A percentile compares a stretch with the other conserved stretches of the same genome.
Conservation (phyloP, 2,797 vertebrate genomes). For the Parauchenoglanis ngamensis region DNA sequence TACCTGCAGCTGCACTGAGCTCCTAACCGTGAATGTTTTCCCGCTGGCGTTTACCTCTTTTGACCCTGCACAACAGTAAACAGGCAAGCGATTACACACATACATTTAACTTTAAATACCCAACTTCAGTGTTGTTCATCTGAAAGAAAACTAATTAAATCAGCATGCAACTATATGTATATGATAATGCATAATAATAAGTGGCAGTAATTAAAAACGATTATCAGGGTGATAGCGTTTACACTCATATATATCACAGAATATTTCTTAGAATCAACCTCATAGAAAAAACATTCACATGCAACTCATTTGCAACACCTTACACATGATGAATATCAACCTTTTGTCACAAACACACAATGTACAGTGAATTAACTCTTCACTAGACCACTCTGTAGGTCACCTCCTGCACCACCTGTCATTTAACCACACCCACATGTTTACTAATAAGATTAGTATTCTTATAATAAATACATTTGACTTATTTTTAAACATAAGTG, state of each 20-base stretch:
- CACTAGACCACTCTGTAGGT: too few relatives aligned
- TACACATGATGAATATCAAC: background rate
- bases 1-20: constrained; percentile 90
- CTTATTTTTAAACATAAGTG: background rate
- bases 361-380: too few relatives aligned
- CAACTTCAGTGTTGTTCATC: background rate
- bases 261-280: background rate
- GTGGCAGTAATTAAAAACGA: background rate
- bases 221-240: background rate
- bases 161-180: background rate
- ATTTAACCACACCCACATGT: too few relatives aligned
- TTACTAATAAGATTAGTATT: too few relatives aligned
- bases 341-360: too few relatives aligned
- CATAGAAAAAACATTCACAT: background rate
- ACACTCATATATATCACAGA: background rate
- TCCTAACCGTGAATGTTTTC: constrained; percentile 95
- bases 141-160: background rate
- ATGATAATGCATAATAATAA: constrained; percentile 2
- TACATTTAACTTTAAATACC: background rate
- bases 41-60: constrained; percentile 93
- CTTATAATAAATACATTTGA: too few relatives aligned
- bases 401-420: too few relatives aligned
- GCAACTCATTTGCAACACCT: background rate
- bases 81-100: background rate
- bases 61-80: constrained; percentile 71